Percentiles rank a stretch among this genome's conserved stretches.
phyloP scores from a whole-genome alignment of 2,113 vertebrate species.

The Myiagra hebetior region DNA sequence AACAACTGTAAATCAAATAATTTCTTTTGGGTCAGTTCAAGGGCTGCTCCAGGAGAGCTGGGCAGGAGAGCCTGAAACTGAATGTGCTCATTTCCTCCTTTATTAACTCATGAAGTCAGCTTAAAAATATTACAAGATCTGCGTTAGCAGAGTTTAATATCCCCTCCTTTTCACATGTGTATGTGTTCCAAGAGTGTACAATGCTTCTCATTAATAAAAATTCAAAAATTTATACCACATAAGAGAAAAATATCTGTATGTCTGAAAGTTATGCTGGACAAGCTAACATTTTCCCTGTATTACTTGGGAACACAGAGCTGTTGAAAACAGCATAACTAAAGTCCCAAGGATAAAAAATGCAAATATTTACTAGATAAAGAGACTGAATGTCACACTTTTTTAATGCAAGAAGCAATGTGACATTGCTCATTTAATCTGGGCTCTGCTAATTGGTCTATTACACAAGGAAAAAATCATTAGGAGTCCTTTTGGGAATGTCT shows the following conservation, averaged over 20 bases:
- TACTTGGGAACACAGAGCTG: neutral
- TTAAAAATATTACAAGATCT: neutral
- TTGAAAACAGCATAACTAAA: neutral
- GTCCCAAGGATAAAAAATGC: neutral
- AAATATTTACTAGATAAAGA: constrained; percentile 20
- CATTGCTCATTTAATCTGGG: constrained; percentile 47
- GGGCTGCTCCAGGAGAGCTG: neutral
- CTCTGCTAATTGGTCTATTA: constrained; percentile 46
- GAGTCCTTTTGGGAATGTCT: constrained; percentile 79
- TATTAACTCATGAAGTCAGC: constrained; percentile 14
- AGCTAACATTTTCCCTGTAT: neutral
- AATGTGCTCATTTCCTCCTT: constrained; percentile 21
- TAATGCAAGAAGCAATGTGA: constrained; percentile 8
- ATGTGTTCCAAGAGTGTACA: neutral
- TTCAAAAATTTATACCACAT: neutral
- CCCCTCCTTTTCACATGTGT: neutral
- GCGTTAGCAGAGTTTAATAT: neutral
- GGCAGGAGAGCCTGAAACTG: neutral
- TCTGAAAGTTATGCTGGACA: neutral
- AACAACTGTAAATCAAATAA: neutral
- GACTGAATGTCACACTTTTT: constrained; percentile 16
- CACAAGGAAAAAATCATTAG: constrained; percentile 31
- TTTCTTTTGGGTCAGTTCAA: neutral
- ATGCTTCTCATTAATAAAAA: neutral
- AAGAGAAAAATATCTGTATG: neutral